phyloP scores from a whole-genome alignment of 2,797 vertebrate species.

The Smutsia gigantea region DNA sequence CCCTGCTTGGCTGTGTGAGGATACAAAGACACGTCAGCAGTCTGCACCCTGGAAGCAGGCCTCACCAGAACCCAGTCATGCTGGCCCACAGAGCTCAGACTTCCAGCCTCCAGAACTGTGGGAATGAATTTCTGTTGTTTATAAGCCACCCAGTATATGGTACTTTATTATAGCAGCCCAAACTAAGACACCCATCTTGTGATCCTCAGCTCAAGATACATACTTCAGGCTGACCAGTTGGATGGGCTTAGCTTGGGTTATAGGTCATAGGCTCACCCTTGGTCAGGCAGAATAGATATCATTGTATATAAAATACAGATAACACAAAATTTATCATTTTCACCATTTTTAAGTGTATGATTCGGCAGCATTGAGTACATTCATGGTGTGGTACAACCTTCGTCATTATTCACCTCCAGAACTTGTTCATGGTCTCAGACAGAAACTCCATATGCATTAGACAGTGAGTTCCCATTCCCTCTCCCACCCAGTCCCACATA shows the following conservation, averaged over 20 bases:
- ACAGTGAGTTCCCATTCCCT: not conserved
- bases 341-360: not conserved
- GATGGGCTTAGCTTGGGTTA: not conserved
- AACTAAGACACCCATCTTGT: not conserved
- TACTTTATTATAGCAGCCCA: not conserved
- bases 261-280: not conserved
- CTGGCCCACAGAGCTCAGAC: not conserved
- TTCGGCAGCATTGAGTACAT: not conserved
- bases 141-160: not conserved
- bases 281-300: not conserved
- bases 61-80: not conserved
- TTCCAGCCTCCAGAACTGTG: not conserved
- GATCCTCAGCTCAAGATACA: not conserved
- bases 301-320: not conserved
- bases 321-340: not conserved
- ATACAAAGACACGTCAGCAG: not conserved
- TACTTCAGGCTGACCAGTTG: not conserved
- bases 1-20: not conserved
- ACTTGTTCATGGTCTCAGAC: not conserved
- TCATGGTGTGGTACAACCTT: not conserved
- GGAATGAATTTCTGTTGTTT: not conserved
- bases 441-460: not conserved
- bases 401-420: not conserved
- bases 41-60: not conserved
- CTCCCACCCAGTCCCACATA: not conserved